Conservation (phyloP, 2,113 vertebrate species). For the Syngnathus typhle region DNA sequence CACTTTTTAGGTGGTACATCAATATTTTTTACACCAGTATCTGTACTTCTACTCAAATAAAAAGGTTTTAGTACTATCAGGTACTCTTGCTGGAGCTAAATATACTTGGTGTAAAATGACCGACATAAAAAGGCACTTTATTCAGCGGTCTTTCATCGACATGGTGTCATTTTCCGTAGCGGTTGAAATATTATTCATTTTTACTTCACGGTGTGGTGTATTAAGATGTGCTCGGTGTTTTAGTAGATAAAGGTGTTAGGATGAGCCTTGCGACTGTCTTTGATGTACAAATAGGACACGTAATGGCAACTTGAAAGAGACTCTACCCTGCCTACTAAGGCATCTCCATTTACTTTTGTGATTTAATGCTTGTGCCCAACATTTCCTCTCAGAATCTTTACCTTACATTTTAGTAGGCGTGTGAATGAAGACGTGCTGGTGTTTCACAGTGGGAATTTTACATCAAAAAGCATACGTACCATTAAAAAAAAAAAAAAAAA, state of each 20-base stretch:
- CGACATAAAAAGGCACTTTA: not conserved
- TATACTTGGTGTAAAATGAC: not conserved
- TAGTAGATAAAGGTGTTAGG: conserved; percentile 56
- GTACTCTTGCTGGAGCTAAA: not conserved
- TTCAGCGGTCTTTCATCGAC: not conserved
- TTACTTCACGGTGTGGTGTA: not conserved
- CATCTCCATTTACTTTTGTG: conserved; percentile 62
- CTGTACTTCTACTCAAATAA: not conserved
- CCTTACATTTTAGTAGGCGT: conserved; percentile 26
- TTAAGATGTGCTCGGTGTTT: not conserved
- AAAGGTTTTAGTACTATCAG: not conserved
- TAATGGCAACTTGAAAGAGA: conserved; percentile 73
- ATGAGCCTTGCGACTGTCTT: conserved; percentile 53
- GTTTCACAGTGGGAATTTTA: conserved; percentile 18
- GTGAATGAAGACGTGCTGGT: not conserved
- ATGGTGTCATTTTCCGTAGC: not conserved
- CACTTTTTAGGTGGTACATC: too few relatives aligned
- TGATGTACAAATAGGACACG: conserved; percentile 61
- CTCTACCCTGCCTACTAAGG: conserved; percentile 45
- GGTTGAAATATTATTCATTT: not conserved
- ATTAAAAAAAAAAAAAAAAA: conserved; percentile 18
- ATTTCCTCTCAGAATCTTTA: conserved; percentile 42
- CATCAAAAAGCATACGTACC: conserved; percentile 23
- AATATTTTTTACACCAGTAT: not conserved
- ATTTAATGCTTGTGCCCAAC: conserved; percentile 44